Evolutionary conservation across 2,797 vertebrate species (phyloP).

Genomic region (Siniperca obscura): DNA sequence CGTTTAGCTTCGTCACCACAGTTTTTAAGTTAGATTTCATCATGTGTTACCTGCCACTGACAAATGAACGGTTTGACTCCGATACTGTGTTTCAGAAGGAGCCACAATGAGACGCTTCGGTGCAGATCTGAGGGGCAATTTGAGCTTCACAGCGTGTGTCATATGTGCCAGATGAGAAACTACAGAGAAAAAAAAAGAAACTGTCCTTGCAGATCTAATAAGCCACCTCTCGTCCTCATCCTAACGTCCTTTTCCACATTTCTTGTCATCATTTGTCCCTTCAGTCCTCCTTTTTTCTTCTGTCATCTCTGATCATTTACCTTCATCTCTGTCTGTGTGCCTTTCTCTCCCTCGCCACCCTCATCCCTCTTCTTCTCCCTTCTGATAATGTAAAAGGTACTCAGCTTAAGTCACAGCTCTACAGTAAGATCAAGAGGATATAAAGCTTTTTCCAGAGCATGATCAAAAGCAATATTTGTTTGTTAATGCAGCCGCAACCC

Average conservation of each 20-base stretch:
- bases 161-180: conserved; percentile 39
- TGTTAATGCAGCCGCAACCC: neutral
- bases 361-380: conserved; percentile 2
- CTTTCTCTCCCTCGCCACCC: neutral
- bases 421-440: conserved; percentile 29
- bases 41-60: conserved; percentile 6
- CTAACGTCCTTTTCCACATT: conserved; percentile 7
- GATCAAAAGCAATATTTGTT: conserved; percentile 52
- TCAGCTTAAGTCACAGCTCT: conserved; percentile 14
- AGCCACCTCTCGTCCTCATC: conserved; percentile 14
- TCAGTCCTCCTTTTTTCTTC: conserved; percentile 2
- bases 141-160: conserved; percentile 38
- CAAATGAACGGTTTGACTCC: conserved; percentile 55
- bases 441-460: conserved; percentile 9
- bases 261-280: conserved; percentile 13
- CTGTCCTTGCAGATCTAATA: conserved; percentile 28
- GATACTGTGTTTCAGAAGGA: conserved; percentile 44
- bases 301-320: conserved; percentile 28
- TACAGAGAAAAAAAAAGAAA: conserved; percentile 22
- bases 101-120: conserved; percentile 23
- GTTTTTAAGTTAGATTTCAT: conserved; percentile 32
- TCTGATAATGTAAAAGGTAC: conserved; percentile 25
- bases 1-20: conserved; percentile 8
- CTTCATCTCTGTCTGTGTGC: conserved; percentile 14
- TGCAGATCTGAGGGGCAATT: conserved; percentile 52